A percentile compares a stretch with the other conserved stretches of the same genome.
These are phyloP conservation scores for Conus betulinus DNA, from an alignment of 1,140 invertebrate genomes.

Conservation along the genomic window DNA sequence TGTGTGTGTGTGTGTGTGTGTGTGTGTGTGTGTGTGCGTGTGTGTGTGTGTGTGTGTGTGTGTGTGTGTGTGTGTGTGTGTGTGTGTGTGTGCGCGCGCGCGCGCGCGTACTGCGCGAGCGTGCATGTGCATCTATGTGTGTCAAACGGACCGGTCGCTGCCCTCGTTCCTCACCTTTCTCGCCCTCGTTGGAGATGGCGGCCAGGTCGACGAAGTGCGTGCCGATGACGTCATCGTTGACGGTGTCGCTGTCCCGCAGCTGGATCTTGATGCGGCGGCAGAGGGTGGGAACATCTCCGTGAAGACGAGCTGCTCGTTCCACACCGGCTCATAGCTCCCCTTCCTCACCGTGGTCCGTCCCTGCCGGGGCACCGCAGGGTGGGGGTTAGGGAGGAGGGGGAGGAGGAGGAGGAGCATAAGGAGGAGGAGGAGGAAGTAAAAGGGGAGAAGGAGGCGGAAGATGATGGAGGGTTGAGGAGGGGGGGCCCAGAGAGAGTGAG, in stretches of 20 bases:
- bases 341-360: constrained; percentile 73
- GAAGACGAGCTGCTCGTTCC: constrained; percentile 75
- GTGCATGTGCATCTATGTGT: background rate
- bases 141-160: too few species aligned
- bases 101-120: too few species aligned
- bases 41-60: constrained; percentile 15
- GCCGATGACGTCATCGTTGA: constrained; percentile 74
- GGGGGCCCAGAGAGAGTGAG: too few species aligned
- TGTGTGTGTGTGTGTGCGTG: constrained; percentile 20
- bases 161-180: constrained; percentile 64
- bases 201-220: constrained; percentile 75
- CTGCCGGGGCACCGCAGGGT: constrained; percentile 46
- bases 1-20: constrained; percentile 8
- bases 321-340: constrained; percentile 73
- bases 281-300: constrained; percentile 76
- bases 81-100: background rate
- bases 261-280: constrained; percentile 72
- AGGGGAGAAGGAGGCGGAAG: too few species aligned
- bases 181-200: constrained; percentile 73
- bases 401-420: background rate
- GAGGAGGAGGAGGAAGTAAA: too few species aligned
- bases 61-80: background rate
- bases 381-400: background rate
- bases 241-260: constrained; percentile 72
- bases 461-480: too few species aligned